Evolutionary conservation across 2,113 vertebrate species (phyloP).

Genomic region (Otocyon megalotis): DNA sequence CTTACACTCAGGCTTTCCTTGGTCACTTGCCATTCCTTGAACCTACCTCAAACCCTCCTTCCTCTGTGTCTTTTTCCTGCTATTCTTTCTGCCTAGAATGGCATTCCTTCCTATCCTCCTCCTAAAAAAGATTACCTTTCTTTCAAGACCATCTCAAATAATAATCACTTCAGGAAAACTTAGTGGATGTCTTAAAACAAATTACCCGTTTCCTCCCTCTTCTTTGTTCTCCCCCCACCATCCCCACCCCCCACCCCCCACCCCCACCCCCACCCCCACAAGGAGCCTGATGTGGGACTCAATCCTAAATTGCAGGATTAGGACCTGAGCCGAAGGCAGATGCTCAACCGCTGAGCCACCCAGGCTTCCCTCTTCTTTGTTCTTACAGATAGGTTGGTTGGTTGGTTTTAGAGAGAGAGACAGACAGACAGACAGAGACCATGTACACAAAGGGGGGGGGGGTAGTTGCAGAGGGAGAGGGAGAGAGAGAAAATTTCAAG

Average conservation of each 20-base stretch:
- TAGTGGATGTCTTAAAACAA: neutral
- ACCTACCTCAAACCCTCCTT: neutral
- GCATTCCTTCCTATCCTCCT: neutral
- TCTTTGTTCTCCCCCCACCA: slow-evolving; percentile 38
- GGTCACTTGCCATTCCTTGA: neutral
- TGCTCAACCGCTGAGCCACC: too few species aligned
- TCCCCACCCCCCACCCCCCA: too few species aligned
- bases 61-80: neutral
- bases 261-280: too few species aligned
- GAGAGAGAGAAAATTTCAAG: neutral
- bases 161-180: neutral
- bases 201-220: neutral
- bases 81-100: neutral
- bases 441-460: neutral
- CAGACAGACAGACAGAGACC: too few species aligned
- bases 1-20: neutral
- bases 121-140: neutral
- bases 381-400: neutral
- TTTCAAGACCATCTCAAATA: neutral
- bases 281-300: too few species aligned
- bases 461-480: neutral
- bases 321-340: too few species aligned
- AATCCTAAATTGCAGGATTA: too few species aligned
- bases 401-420: neutral
- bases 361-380: neutral